phyloP scores from a whole-genome alignment of 2,797 vertebrate species.

The Dicrostonyx torquatus region DNA sequence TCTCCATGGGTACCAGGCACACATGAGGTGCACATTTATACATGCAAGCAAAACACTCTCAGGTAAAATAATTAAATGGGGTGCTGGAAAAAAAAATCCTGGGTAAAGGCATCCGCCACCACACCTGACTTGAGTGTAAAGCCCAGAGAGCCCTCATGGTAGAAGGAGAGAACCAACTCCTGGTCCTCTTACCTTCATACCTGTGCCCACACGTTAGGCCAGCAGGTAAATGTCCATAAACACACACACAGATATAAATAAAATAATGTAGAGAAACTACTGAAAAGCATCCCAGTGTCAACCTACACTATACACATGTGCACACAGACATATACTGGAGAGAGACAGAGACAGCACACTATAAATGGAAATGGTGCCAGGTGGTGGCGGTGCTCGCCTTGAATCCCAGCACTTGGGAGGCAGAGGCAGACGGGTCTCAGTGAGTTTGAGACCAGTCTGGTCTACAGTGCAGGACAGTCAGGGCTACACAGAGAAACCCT shows the following conservation, averaged over 20 bases:
- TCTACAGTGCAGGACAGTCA: too few species aligned
- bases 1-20: neutral
- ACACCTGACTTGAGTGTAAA: neutral
- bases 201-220: neutral
- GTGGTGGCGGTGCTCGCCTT: too few species aligned
- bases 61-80: neutral
- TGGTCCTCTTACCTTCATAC: neutral
- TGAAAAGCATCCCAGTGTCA: too few species aligned
- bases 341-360: neutral
- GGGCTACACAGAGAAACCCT: too few species aligned
- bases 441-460: too few species aligned
- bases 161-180: neutral
- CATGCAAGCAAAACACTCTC: neutral
- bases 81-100: too few species aligned
- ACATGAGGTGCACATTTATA: neutral
- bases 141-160: neutral
- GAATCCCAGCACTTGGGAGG: too few species aligned
- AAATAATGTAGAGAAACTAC: neutral
- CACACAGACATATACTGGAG: neutral
- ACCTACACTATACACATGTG: neutral
- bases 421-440: too few species aligned
- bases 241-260: neutral
- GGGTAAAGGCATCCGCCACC: neutral
- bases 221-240: neutral
- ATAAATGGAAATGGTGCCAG: neutral